Evolutionary conservation across 2,888 invertebrate genomes (phyloP).

Genomic region (Harpalus rufipes): DNA sequence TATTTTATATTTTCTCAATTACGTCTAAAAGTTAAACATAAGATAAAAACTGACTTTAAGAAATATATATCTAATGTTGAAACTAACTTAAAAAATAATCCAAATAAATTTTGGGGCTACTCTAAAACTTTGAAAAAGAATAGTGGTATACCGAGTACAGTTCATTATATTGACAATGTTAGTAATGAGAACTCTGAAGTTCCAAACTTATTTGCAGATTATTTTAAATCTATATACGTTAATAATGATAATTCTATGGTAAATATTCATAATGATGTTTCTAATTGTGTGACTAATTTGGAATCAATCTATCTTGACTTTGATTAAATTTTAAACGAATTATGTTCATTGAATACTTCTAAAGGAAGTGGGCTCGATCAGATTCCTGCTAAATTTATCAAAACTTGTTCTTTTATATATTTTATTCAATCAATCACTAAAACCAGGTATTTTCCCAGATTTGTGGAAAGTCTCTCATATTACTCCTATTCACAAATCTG

Average conservation of each 20-base stretch:
- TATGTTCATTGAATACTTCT: neutral
- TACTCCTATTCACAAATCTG: constrained; percentile 28
- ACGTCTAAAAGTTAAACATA: neutral
- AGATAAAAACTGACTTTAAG: constrained; percentile 11
- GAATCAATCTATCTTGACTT: neutral
- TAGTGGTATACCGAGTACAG: constrained; percentile 13
- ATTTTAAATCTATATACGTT: constrained; percentile 35
- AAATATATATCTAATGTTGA: constrained; percentile 1
- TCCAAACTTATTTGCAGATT: constrained; percentile 40
- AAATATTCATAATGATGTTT: neutral
- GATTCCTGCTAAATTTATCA: constrained; percentile 15
- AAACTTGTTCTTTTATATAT: constrained; percentile 8
- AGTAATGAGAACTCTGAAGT: neutral
- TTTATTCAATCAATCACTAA: constrained; percentile 16
- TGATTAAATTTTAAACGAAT: constrained; percentile 21
- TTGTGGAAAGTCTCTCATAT: constrained; percentile 1
- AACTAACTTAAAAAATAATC: constrained; percentile 27
- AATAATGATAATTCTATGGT: neutral
- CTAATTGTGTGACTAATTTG: neutral
- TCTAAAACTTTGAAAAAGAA: constrained; percentile 25
- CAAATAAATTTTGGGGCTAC: constrained; percentile 25
- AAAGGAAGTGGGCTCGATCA: constrained; percentile 23
- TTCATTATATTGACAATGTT: constrained; percentile 19
- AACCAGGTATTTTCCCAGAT: constrained; percentile 14
- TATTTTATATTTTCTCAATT: constrained; percentile 23